These are phyloP conservation scores for Trichopoda pennipes DNA, from an alignment of 2,888 invertebrate species.

Conservation along the genomic window DNA sequence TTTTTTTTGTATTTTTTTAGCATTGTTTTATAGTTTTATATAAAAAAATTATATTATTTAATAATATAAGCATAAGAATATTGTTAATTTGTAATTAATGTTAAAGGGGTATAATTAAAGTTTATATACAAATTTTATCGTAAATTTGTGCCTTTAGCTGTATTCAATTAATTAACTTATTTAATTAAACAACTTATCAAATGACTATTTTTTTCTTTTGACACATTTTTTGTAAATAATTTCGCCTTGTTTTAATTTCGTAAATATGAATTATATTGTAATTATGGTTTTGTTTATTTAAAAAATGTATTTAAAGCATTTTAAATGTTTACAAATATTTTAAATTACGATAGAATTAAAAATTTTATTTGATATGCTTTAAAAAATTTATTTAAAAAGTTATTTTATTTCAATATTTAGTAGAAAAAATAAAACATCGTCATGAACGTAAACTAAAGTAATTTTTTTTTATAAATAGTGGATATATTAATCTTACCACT, in stretches of 20 bases:
- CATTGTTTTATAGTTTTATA: slow-evolving; percentile 68
- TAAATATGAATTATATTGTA: slow-evolving; percentile 21
- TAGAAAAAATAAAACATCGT: slow-evolving; percentile 6
- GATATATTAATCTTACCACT: slow-evolving; percentile 20
- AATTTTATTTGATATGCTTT: slow-evolving; percentile 47
- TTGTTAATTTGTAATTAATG: slow-evolving; percentile 30
- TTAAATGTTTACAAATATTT: slow-evolving; percentile 57
- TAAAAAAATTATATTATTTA: slow-evolving; percentile 34
- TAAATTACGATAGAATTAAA: slow-evolving; percentile 11
- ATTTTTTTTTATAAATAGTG: slow-evolving; percentile 27
- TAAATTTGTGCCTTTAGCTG: slow-evolving; percentile 65
- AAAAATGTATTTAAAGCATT: slow-evolving; percentile 49
- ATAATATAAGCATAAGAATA: slow-evolving; percentile 15
- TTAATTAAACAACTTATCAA: slow-evolving; percentile 13
- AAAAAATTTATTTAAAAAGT: slow-evolving; percentile 23
- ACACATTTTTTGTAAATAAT: slow-evolving; percentile 56
- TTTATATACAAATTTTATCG: slow-evolving; percentile 55
- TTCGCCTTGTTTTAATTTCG: slow-evolving; percentile 30
- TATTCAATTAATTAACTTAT: slow-evolving; percentile 36
- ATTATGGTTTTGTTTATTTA: slow-evolving; percentile 46
- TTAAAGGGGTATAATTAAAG: not conserved
- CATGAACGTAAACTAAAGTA: slow-evolving; percentile 13
- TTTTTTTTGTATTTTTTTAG: slow-evolving; percentile 33
- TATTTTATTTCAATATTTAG: slow-evolving; percentile 40
- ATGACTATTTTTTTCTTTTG: slow-evolving; percentile 23